Evolutionary conservation across 2,113 vertebrate genomes (phyloP).

Genomic region (Kryptolebias marmoratus): DNA sequence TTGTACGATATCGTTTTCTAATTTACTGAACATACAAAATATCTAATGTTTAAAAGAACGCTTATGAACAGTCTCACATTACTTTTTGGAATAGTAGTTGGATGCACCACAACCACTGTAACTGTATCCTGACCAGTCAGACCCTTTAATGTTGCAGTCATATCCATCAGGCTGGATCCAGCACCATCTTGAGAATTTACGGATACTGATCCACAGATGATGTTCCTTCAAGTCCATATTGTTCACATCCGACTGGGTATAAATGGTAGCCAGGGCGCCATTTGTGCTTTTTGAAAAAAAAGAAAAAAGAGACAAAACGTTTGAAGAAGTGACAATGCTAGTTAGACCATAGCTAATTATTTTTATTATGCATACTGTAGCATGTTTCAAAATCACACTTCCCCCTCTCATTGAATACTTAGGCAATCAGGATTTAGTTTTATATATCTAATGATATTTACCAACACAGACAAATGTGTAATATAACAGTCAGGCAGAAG

Average conservation of each 20-base stretch:
- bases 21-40: too few species aligned
- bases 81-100: not conserved
- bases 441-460: too few species aligned
- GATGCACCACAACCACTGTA: not conserved
- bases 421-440: too few species aligned
- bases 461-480: too few species aligned
- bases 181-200: rapidly evolving
- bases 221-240: rapidly evolving
- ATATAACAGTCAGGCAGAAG: too few species aligned
- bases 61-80: not conserved
- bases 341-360: not conserved
- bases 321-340: too few species aligned
- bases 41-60: too few species aligned
- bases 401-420: too few species aligned
- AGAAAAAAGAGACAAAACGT: too few species aligned
- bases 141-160: rapidly evolving
- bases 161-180: not conserved
- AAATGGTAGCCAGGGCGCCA: slow-evolving; percentile 22
- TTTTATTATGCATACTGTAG: not conserved
- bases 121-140: not conserved
- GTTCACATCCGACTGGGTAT: not conserved
- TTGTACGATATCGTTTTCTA: too few species aligned
- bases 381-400: too few species aligned
- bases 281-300: rapidly evolving
- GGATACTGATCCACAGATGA: rapidly evolving